Evolutionary conservation across 37 sponge, comb jelly and placozoan species (phyloP), one percentile per base, ranked within the genome.

Genomic region (Beroe forskalii): DNA sequence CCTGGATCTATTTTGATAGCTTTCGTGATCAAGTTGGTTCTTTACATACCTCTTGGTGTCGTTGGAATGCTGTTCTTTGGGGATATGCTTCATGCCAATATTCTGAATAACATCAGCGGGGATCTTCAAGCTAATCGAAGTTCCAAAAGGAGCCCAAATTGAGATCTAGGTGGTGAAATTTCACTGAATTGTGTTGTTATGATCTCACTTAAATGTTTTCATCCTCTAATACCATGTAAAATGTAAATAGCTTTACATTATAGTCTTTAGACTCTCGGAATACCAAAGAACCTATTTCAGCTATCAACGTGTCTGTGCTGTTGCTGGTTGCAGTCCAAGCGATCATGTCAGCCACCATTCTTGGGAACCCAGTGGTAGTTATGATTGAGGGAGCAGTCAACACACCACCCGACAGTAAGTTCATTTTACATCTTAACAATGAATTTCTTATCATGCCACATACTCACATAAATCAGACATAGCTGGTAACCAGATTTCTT

Each of bases 271-370:
- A n/a, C n/a, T n/a, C n/a, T n/a, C n/a, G n/a, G n/a, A n/a, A n/a
- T n/a, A n/a, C n/a, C n/a, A n/a, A n/a, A n/a, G n/a, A n/a, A n/a
- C n/a, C n/a, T n/a, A n/a, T n/a, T 22, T 33, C 76, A 72, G 76
- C 40, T 36, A 17, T 72, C 28, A 72, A 72, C 40, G 76, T 36
- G 40, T 72, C 28, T 36, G 27, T 72, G 6, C 40, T 72, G 22
- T 9, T 72, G 8, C 76, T 72, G 40, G 76, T 72, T 33, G 76
- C 76, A 32, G 40, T 72, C 4, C 76, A 72, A 36, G 76, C 76
- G 1, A 72, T 72, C 20, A 72, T 72, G 76, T 72, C 76, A 8
- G 76, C 76, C 76, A 72, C 76, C 31, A 72, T 72, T 27, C 76
- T 72, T 8, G 76, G 76, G 6, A 72, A 72, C 76, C 76, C 76